phyloP scores from a whole-genome alignment of 2,113 vertebrate species.

The Hymenochirus boettgeri region DNA sequence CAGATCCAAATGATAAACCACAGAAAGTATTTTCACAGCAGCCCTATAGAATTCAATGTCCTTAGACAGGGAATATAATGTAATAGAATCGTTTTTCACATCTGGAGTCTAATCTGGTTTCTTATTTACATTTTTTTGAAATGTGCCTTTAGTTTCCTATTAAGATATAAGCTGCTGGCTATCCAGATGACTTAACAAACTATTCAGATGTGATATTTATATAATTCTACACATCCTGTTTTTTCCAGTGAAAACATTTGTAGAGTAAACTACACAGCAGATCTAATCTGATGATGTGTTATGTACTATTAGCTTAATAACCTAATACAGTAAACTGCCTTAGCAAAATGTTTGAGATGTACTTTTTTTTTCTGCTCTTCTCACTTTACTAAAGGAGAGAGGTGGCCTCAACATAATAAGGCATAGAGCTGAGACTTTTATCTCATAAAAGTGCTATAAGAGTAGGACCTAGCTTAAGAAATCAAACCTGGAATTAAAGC shows the following conservation, averaged over 20 bases:
- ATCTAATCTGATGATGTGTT: constrained; percentile 24
- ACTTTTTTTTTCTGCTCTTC: too few species aligned
- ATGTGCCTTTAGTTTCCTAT: not conserved
- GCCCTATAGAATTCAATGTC: not conserved
- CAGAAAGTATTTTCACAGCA: too few species aligned
- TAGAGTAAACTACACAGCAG: constrained; percentile 30
- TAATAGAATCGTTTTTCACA: not conserved
- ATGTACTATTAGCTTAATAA: constrained; percentile 26
- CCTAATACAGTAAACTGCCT: constrained; percentile 7
- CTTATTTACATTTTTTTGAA: constrained; percentile 3
- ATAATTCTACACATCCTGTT: constrained; percentile 33
- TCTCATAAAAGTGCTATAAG: too few species aligned
- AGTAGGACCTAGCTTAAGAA: too few species aligned
- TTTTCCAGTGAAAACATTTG: constrained; percentile 34
- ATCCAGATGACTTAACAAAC: not conserved
- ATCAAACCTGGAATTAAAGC: too few species aligned
- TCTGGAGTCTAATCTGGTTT: too few species aligned
- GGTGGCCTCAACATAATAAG: too few species aligned
- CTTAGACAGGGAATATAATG: not conserved
- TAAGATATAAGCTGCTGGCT: too few species aligned
- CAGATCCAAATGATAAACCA: too few species aligned
- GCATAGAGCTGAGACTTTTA: too few species aligned
- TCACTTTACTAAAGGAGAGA: too few species aligned
- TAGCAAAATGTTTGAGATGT: constrained; percentile 5
- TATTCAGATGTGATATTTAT: constrained; percentile 21